Percentiles rank a stretch among this genome's conserved stretches.
Evolutionary conservation across 2,113 vertebrate species (phyloP).

Genomic region (Forbesichthys papilliferus): DNA sequence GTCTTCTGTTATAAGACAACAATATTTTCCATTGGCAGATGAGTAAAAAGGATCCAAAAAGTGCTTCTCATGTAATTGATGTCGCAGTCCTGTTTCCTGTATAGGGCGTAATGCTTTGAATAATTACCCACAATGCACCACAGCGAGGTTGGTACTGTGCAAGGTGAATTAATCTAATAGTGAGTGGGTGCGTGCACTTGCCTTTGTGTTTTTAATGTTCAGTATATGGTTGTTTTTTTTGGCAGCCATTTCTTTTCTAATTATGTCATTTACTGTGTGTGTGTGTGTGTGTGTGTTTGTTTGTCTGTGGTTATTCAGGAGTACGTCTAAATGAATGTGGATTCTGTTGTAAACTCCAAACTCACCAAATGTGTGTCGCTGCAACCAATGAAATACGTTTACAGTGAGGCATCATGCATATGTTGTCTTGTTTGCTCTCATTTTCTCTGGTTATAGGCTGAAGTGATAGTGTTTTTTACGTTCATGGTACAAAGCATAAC

Average conservation of each 20-base stretch:
- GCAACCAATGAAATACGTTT: too few relatives aligned
- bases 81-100: slow-evolving; percentile 18
- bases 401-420: too few relatives aligned
- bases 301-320: background rate
- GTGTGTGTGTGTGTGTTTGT: background rate
- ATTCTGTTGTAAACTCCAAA: too few relatives aligned
- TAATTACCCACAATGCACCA: slow-evolving; percentile 36
- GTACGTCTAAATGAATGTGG: too few relatives aligned
- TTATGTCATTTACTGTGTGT: slow-evolving; percentile 7
- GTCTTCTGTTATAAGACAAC: background rate
- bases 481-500: too few relatives aligned
- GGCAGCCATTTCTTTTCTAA: slow-evolving; percentile 27
- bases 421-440: too few relatives aligned
- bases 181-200: background rate
- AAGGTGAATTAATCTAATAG: slow-evolving; percentile 12
- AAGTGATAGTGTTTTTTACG: too few relatives aligned
- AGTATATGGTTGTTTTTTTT: slow-evolving; percentile 25
- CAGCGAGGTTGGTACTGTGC: slow-evolving; percentile 17
- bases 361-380: too few relatives aligned
- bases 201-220: slow-evolving; percentile 2
- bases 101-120: slow-evolving; percentile 23
- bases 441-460: too few relatives aligned
- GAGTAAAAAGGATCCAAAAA: slow-evolving; percentile 17
- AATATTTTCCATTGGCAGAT: slow-evolving; percentile 28
- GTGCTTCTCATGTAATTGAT: slow-evolving; percentile 25